phyloP scores from a whole-genome alignment of 2,113 vertebrate species.

The Electrona antarctica region DNA sequence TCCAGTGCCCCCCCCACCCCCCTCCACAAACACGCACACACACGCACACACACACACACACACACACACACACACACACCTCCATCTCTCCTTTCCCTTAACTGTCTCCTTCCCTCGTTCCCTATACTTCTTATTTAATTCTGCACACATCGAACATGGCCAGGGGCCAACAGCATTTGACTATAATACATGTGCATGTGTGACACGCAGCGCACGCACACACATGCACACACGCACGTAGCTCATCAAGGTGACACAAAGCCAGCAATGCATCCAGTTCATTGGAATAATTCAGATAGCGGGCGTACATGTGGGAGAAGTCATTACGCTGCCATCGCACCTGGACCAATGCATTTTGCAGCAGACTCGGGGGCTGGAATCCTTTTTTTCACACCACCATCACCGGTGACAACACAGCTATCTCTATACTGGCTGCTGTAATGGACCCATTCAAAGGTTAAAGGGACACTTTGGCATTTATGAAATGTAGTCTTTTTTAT shows the following conservation, averaged over 20 bases:
- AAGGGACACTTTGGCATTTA: constrained; percentile 38
- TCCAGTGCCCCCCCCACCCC: neutral
- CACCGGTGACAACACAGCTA: constrained; percentile 57
- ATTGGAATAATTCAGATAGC: constrained; percentile 54
- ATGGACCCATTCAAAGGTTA: constrained; percentile 25
- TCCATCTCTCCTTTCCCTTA: constrained; percentile 10
- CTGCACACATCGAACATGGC: constrained; percentile 36
- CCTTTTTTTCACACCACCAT: constrained; percentile 59
- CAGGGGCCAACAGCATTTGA: constrained; percentile 39
- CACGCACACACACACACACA: neutral
- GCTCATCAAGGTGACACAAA: constrained; percentile 33
- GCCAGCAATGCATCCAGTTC: constrained; percentile 24
- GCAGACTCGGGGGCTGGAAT: constrained; percentile 56
- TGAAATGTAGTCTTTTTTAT: constrained; percentile 30
- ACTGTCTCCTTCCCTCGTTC: constrained; percentile 8
- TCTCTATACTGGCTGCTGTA: constrained; percentile 12
- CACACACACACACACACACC: neutral
- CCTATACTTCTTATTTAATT: constrained; percentile 19
- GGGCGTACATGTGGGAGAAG: constrained; percentile 19
- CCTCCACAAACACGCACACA: neutral
- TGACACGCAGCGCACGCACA: constrained; percentile 22
- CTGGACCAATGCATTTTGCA: constrained; percentile 56
- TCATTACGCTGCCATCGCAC: constrained; percentile 52
- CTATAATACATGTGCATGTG: constrained; percentile 12
- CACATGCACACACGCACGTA: neutral